These are phyloP conservation scores for Tolmerus cingulatus DNA, from an alignment of 2,888 invertebrate species.

Conservation along the genomic window DNA sequence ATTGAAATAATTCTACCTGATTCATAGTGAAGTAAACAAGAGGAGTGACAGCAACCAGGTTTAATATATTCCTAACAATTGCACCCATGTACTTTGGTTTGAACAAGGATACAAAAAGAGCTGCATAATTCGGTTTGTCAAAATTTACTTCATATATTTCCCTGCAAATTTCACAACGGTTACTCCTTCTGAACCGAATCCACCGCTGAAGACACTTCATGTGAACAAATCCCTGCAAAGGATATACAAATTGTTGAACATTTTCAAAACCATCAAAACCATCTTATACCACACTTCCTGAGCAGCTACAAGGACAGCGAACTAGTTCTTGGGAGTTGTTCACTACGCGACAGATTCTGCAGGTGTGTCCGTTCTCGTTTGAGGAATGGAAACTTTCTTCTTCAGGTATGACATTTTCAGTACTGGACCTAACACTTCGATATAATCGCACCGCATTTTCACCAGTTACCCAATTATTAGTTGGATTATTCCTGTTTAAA, in stretches of 20 bases:
- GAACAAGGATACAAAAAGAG: conserved; percentile 56
- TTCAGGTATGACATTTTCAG: neutral
- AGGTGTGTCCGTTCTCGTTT: conserved; percentile 55
- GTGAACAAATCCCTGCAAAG: conserved; percentile 57
- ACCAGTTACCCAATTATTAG: neutral
- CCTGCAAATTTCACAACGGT: conserved; percentile 59
- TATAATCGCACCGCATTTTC: conserved; percentile 35
- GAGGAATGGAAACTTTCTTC: neutral
- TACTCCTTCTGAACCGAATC: conserved; percentile 57
- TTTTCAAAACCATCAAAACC: conserved; percentile 46
- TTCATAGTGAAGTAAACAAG: conserved; percentile 58
- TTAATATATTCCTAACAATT: conserved; percentile 57
- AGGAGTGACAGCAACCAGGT: conserved; percentile 57
- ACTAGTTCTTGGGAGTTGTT: conserved; percentile 56
- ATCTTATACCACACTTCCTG: conserved; percentile 58
- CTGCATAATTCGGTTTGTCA: conserved; percentile 54
- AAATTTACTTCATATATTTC: conserved; percentile 53
- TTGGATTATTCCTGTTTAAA: neutral
- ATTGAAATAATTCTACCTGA: conserved; percentile 45
- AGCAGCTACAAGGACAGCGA: conserved; percentile 59
- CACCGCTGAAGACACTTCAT: conserved; percentile 58
- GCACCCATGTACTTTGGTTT: conserved; percentile 56
- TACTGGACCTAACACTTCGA: neutral
- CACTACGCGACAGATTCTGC: conserved; percentile 60
- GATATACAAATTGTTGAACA: neutral